Base-by-base conservation (phyloP, 2,797 vertebrate species). In the Ctenopoma kingsleyae region DNA sequence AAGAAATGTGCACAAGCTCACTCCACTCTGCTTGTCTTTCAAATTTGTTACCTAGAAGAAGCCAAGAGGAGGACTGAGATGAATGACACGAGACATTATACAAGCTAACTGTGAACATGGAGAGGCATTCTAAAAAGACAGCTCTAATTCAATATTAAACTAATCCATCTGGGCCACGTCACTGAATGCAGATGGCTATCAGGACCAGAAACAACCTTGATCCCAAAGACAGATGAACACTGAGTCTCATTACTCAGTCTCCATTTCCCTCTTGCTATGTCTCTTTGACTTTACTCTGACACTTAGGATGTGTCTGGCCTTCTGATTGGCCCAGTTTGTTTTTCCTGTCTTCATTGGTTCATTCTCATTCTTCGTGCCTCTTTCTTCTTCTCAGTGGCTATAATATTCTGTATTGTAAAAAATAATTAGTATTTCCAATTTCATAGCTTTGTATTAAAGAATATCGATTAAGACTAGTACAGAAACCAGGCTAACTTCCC, bases 121-220 rank as follows among this genome's bases (percentile, higher is more conserved):
- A 60, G 68, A 76, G 62, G 73, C 67, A 78, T 83, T 88, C 64
- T 81, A 76, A 74, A 87, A 68, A 76, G 83, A 90, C 82, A 59
- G 69, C 79, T 93, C 87, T 90, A 86, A 89, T 92, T 89, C 88
- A 91, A 91, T 93, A 91, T 89, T 87, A 87, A 88, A 88, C 82
- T 85, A 91, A 93, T 93, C 92, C 91, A 90, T 92, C 89, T 90
- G 85, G 60, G 67, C 74, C 70, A 73, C 27, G 59, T 83, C 74
- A 76, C 63, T 74, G 86, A 79, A 87, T 90, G 82, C 85, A 89
- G 87, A 93, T 90, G 74, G 67, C 61, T 79, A 87, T 91, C 85
- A 65, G 46, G 50, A 75, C 66, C 72, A 68, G 81, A 63, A 88
- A 89, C 86, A 90, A 92, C 90, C 90, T 89, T 90, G 87, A 88